Conservation (phyloP, 2,113 vertebrate genomes). For the Myxocyprinus asiaticus region DNA sequence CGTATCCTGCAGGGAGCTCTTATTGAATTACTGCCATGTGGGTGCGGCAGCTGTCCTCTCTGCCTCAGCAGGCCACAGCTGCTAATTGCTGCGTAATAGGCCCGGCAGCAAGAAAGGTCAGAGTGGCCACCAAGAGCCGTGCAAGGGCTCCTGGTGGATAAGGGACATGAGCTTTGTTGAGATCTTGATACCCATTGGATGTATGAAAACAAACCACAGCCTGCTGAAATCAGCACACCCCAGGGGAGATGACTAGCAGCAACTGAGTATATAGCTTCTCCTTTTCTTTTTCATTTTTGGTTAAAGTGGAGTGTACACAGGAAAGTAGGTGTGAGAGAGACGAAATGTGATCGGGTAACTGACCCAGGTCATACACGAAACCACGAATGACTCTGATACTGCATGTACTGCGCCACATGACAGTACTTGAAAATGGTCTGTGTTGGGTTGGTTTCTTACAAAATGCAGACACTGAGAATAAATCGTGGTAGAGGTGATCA, state of each 20-base stretch:
- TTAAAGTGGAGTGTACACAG: too few relatives aligned
- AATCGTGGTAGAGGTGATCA: too few relatives aligned
- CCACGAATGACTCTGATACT: too few relatives aligned
- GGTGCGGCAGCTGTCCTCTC: slow-evolving; percentile 86
- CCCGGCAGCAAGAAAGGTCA: slow-evolving; percentile 87
- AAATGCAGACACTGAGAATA: too few relatives aligned
- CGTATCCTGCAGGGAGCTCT: slow-evolving; percentile 64
- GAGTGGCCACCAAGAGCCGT: slow-evolving; percentile 25
- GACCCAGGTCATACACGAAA: too few relatives aligned
- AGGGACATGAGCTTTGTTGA: neutral
- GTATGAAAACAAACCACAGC: slow-evolving; percentile 14
- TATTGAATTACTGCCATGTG: slow-evolving; percentile 91
- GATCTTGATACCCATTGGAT: neutral
- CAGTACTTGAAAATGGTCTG: too few relatives aligned
- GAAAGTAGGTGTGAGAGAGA: too few relatives aligned
- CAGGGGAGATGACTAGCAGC: neutral
- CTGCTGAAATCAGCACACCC: neutral
- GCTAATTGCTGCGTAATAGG: slow-evolving; percentile 93
- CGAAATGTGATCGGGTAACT: too few relatives aligned
- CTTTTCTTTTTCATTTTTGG: too few relatives aligned
- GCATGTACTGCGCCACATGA: too few relatives aligned
- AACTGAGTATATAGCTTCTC: too few relatives aligned
- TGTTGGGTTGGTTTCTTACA: too few relatives aligned
- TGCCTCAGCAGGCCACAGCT: slow-evolving; percentile 76
- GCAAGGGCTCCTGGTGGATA: slow-evolving; percentile 68